phyloP scores from a whole-genome alignment of 35 echinoderm and acorn worm species.

The Eucidaris tribuloides region DNA sequence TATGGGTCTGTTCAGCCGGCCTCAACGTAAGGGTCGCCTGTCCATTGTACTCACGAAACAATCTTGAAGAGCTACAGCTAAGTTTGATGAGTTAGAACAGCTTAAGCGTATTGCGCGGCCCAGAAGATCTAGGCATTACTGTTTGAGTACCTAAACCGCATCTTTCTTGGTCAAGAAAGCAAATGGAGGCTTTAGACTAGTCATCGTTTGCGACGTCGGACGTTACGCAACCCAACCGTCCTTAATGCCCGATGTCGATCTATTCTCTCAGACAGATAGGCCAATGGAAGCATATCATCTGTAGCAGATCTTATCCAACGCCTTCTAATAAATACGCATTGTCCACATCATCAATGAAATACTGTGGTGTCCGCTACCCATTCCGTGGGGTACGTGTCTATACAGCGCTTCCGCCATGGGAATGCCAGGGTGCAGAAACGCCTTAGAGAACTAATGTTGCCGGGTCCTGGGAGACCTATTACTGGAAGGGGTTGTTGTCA shows the following conservation, averaged over 20 bases:
- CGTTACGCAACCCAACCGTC: slow-evolving; percentile 31
- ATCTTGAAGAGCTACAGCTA: slow-evolving; percentile 33
- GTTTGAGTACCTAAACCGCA: slow-evolving; percentile 66
- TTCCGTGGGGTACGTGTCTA: slow-evolving; percentile 53
- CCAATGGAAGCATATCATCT: slow-evolving; percentile 27
- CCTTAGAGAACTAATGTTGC: slow-evolving; percentile 50
- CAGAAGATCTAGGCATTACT: slow-evolving; percentile 49
- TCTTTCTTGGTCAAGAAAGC: slow-evolving; percentile 32
- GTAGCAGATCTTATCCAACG: slow-evolving; percentile 21
- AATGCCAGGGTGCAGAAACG: slow-evolving; percentile 63
- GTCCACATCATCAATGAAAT: not conserved
- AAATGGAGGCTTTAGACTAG: not conserved
- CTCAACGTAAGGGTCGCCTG: slow-evolving; percentile 46
- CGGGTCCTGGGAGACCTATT: slow-evolving; percentile 48
- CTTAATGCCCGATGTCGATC: slow-evolving; percentile 20
- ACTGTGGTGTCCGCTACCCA: slow-evolving; percentile 37
- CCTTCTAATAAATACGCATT: slow-evolving; percentile 33
- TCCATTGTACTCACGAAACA: not conserved
- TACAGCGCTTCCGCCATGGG: slow-evolving; percentile 38
- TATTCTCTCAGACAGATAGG: slow-evolving; percentile 20
- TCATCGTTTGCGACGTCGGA: slow-evolving; percentile 30
- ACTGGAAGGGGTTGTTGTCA: not conserved
- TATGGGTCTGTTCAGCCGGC: slow-evolving; percentile 57
- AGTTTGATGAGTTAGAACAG: slow-evolving; percentile 54
- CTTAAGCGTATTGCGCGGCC: slow-evolving; percentile 34